These are phyloP conservation scores for Corydoras sp. DNA, from an alignment of 2,113 vertebrate genomes.

Conservation along the genomic window DNA sequence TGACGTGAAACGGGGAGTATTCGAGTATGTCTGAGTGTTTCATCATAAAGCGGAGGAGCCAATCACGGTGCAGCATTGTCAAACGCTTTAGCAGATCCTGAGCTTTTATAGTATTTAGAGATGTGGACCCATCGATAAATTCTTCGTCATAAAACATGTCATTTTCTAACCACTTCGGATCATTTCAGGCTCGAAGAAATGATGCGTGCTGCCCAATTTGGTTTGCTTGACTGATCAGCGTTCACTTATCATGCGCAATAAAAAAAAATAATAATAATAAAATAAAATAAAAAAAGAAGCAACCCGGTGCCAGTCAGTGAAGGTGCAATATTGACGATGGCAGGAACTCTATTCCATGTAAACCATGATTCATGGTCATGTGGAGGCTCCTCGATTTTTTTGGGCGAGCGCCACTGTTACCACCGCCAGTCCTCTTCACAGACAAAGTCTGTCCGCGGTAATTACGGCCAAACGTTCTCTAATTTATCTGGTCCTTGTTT, in stretches of 20 bases:
- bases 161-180: no score
- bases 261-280: neutral
- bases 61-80: no score
- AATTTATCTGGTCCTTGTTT: conserved; percentile 4
- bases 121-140: neutral
- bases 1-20: no score
- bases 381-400: neutral
- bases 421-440: conserved; percentile 13
- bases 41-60: no score
- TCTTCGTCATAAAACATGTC: neutral
- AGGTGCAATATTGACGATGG: neutral
- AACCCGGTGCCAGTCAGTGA: neutral
- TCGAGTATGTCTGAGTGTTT: no score
- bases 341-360: conserved; percentile 8
- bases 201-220: neutral
- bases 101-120: neutral
- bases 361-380: conserved; percentile 40
- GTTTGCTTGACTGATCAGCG: neutral
- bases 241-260: neutral
- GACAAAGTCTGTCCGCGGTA: neutral
- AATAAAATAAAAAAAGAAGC: neutral
- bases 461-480: neutral
- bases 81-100: no score
- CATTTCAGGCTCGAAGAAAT: neutral
- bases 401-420: neutral